These are phyloP conservation scores for Dioctria rufipes DNA, from an alignment of 2,888 invertebrate species.

Conservation along the genomic window DNA sequence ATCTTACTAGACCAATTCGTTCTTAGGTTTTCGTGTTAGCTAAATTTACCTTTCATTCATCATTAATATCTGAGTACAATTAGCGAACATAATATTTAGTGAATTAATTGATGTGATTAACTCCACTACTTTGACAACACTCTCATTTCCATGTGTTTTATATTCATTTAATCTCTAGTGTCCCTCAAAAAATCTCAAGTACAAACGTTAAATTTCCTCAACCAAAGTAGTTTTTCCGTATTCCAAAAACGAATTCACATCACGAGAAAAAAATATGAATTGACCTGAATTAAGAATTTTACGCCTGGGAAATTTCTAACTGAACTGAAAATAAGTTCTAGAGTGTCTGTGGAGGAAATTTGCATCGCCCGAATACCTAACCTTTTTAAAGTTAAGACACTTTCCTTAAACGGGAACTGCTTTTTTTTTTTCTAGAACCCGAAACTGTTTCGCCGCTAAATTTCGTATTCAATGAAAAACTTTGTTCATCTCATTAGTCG, in stretches of 20 bases:
- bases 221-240: not conserved
- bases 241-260: constrained; percentile 18
- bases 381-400: constrained; percentile 37
- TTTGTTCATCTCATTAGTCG: constrained; percentile 52
- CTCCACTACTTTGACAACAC: too few species aligned
- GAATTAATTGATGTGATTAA: too few species aligned
- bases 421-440: constrained; percentile 10
- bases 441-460: constrained; percentile 30
- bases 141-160: too few species aligned
- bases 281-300: constrained; percentile 36
- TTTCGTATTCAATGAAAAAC: constrained; percentile 52
- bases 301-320: constrained; percentile 15
- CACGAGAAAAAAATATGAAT: constrained; percentile 24
- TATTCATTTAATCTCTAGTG: too few species aligned
- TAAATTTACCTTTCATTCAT: too few species aligned
- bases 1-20: too few species aligned
- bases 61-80: too few species aligned
- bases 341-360: constrained; percentile 15
- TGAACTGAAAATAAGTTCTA: constrained; percentile 15
- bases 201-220: too few species aligned
- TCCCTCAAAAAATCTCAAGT: too few species aligned
- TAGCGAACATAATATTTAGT: too few species aligned
- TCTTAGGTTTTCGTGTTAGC: too few species aligned
- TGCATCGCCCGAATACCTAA: constrained; percentile 15
- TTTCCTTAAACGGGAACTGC: constrained; percentile 31